Percentiles rank a stretch among this genome's conserved stretches.
phyloP scores from a whole-genome alignment of 2,888 invertebrate genomes.

The Erpobdella octoculata region DNA sequence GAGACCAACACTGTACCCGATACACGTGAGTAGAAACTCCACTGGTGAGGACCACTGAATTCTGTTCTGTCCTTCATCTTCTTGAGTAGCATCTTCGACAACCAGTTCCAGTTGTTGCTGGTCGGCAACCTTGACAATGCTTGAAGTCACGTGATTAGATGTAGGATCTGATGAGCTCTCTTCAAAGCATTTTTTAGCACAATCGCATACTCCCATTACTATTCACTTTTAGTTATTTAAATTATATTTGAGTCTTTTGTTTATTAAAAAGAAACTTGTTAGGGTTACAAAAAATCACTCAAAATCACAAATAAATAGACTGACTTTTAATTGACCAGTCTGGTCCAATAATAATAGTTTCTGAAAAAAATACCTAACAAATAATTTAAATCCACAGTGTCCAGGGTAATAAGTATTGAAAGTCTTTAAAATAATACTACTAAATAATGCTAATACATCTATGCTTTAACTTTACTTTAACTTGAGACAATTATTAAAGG shows the following conservation, averaged over 20 bases:
- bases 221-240: neutral
- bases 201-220: constrained; percentile 20
- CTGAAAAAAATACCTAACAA: too few relatives aligned
- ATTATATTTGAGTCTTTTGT: neutral
- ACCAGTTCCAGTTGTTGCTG: neutral
- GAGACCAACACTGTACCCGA: constrained; percentile 37
- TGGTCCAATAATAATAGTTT: too few relatives aligned
- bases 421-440: too few relatives aligned
- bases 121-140: neutral
- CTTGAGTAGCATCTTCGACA: neutral
- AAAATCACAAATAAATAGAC: too few relatives aligned
- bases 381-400: too few relatives aligned
- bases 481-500: too few relatives aligned
- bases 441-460: too few relatives aligned
- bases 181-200: neutral
- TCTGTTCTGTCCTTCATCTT: constrained; percentile 21
- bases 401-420: too few relatives aligned
- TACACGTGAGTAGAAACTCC: constrained; percentile 37
- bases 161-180: neutral
- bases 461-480: too few relatives aligned
- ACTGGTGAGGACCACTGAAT: constrained; percentile 36
- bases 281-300: too few relatives aligned
- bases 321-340: too few relatives aligned
- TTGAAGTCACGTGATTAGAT: neutral
- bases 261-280: too few relatives aligned